Evolutionary conservation across 2,797 vertebrate species (phyloP), one percentile per base, ranked within the genome.

Genomic region (Oreonectes daqikongensis): DNA sequence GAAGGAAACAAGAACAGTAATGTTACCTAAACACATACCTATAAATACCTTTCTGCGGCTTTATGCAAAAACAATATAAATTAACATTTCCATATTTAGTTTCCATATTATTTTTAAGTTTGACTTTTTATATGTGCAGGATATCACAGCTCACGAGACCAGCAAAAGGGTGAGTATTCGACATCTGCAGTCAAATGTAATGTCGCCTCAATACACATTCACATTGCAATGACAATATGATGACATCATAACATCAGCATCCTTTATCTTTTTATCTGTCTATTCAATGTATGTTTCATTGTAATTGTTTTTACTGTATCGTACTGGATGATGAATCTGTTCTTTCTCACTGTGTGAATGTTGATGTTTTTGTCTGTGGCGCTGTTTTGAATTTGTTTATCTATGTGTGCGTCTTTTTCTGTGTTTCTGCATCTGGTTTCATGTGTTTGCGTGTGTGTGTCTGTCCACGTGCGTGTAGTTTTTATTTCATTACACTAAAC

Each of bases 401-500:
- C 78, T 85, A 38, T 72, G 75, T 83, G 46, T 35, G 24, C 64
- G 7, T 67, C n/a, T 69, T 44, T 63, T 53, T 70, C 10, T 77
- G 53, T 46, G 18, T 76, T 35, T 64, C 3, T 57, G n/a, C 12
- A 6, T 57, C 24, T 57, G 28, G 30, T 61, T 35, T 30, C 11
- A 30, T 18, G 18, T 77, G 24, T 86, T 68, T 52, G 40, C 74
- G 38, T 86, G 75, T 50, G 40, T 84, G 67, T 44, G 57, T 80
- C 10, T 82, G 78, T 72, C 78, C 42, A 48, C 64, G 84, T 90
- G 84, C 86, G 42, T 90, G 89, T 90, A 96, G 94, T 95, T 96
- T 91, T 94, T 96, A 91, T 96, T 96, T 94, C 93, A 96, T 92
- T 96, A 97, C 89, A 93, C 93, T 85, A 95, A 94, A 93, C 92